Conservation (phyloP, 2,888 invertebrate genomes). For the Amblyjoppa fuscipennis region DNA sequence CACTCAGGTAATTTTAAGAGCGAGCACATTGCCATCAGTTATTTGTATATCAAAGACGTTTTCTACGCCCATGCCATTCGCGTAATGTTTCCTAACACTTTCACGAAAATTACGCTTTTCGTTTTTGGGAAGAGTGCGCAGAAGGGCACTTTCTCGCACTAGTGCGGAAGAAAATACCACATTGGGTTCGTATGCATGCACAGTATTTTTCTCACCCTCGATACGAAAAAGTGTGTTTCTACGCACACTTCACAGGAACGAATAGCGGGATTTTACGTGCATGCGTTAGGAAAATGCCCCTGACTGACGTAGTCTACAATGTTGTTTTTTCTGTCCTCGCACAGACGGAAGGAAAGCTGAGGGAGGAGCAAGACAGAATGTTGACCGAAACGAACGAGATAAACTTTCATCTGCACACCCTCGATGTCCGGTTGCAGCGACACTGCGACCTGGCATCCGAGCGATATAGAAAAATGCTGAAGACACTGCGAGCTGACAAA, state of each 20-base stretch:
- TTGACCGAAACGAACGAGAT: conserved; percentile 86
- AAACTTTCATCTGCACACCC: conserved; percentile 86
- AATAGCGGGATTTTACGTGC: no score
- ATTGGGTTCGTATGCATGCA: no score
- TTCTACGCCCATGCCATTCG: no score
- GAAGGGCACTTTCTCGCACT: no score
- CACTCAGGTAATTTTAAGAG: conserved; percentile 75
- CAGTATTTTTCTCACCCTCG: no score
- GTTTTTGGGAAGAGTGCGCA: no score
- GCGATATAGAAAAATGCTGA: conserved; percentile 84
- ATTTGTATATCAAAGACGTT: neutral
- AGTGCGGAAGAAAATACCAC: no score
- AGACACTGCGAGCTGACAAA: conserved; percentile 68
- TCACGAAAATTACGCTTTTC: no score
- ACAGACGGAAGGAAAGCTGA: conserved; percentile 85
- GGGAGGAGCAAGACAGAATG: conserved; percentile 88
- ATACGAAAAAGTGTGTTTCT: no score
- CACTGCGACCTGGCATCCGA: conserved; percentile 87
- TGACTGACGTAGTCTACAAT: conserved; percentile 2
- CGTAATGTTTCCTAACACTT: no score
- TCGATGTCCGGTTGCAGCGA: conserved; percentile 88
- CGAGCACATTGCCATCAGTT: neutral
- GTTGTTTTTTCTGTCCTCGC: conserved; percentile 10
- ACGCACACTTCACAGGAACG: no score
- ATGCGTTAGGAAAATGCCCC: neutral